Evolutionary conservation across 2,113 vertebrate species (phyloP), one percentile per base, ranked within the genome.

Genomic region (Eudyptes chrysolophus): DNA sequence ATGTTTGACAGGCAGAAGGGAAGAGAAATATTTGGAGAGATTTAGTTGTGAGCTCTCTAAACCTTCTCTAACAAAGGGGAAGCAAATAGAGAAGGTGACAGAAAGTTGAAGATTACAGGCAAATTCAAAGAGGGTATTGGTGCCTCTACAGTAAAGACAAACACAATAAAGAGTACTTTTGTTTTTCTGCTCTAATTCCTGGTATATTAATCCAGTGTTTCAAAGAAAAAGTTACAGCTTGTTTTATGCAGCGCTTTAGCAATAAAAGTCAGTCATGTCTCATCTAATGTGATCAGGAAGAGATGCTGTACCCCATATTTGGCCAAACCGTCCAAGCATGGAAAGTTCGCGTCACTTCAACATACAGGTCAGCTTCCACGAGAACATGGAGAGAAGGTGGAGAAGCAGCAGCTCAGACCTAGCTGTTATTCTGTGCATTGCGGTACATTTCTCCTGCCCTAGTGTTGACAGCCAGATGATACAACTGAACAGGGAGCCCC

Each of bases 21-120:
- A 94, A 91, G 38, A 82, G 13, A 85, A 94, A 46, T 70, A 60
- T 92, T 90, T 94, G 78, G 19, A 89, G 75, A 88, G 62, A 87
- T 78, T 91, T 83, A 72, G 57, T 34, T 54, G 44, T 71, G 61
- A 68, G 57, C 85, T 87, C 72, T 88, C 74, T 66, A 70, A 87
- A 79, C n/a, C 36, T 68, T 36, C 40, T 58, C 46, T 74, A 80
- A 83, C 81, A 92, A 94, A 88, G 15, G 13, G 16, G 42, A 80
- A 92, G 40, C 21, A 84, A 82, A 75, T 3, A 70, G 18, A 10
- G 10, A 89, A 81, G 82, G 90, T 86, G 60, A 84, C n/a, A 62
- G 51, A 52, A 92, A 75, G 51, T 7, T 70, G 42, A 78, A 87
- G 58, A 83, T 30, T 16, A 86, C 26, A 80, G 6, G 27, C 27